phyloP scores from a whole-genome alignment of 2,888 invertebrate genomes.

The Torymus texanus region DNA sequence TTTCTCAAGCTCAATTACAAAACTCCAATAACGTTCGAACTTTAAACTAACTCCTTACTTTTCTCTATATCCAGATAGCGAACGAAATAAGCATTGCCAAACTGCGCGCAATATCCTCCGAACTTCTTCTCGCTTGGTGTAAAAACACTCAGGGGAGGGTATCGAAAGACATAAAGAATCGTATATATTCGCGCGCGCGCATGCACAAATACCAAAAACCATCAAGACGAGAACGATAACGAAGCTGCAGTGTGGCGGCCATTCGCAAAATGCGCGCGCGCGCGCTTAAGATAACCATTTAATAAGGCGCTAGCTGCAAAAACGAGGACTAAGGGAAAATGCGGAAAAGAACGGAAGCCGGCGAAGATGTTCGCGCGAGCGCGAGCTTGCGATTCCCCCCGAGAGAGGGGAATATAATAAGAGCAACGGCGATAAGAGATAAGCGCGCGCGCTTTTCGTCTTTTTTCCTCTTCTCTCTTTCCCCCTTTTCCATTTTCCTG shows the following conservation, averaged over 20 bases:
- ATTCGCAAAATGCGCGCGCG: constrained; percentile 11
- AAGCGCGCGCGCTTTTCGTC: constrained; percentile 5
- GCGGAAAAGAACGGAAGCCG: neutral
- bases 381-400: constrained; percentile 55
- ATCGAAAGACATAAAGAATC: no score
- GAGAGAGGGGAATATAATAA: constrained; percentile 51
- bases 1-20: constrained; percentile 7
- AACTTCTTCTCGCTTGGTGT: neutral
- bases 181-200: no score
- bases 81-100: neutral
- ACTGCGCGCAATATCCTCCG: constrained; percentile 3
- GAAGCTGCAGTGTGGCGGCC: neutral
- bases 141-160: neutral
- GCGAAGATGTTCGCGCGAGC: constrained; percentile 50
- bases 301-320: constrained; percentile 33
- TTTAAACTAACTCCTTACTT: no score
- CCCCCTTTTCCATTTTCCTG: neutral
- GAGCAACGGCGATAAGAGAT: constrained; percentile 50
- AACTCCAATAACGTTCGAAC: constrained; percentile 27
- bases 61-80: no score
- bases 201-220: no score
- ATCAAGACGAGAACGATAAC: constrained; percentile 27
- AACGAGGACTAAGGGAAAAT: neutral
- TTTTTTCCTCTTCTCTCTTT: constrained; percentile 1
- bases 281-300: constrained; percentile 51